These are phyloP conservation scores for Nemotelus nigrinus DNA, from an alignment of 2,888 invertebrate genomes.

Conservation along the genomic window DNA sequence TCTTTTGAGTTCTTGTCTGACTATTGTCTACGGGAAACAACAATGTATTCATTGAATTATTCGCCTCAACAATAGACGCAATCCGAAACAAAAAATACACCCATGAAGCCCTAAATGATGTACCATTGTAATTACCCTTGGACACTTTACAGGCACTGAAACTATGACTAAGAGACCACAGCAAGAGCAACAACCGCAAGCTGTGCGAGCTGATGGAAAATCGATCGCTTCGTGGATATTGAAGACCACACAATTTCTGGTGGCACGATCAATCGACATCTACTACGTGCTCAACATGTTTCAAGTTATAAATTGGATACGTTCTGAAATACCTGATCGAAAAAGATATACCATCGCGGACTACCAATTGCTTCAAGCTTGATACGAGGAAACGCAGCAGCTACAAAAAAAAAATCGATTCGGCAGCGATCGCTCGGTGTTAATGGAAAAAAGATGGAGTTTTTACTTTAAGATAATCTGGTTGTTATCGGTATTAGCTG, in stretches of 20 bases:
- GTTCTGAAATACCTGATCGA: constrained; percentile 51
- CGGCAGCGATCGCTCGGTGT: neutral
- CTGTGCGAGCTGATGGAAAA: constrained; percentile 46
- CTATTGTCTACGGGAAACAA: no score
- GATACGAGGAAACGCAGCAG: constrained; percentile 5
- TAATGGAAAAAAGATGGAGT: constrained; percentile 20
- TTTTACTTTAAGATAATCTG: neutral
- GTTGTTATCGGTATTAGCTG: neutral
- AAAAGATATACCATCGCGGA: constrained; percentile 46
- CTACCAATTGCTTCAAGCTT: constrained; percentile 51
- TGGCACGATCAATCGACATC: constrained; percentile 45
- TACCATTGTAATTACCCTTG: neutral
- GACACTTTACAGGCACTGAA: neutral
- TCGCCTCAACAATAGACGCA: no score
- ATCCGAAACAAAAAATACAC: no score
- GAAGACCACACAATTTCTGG: constrained; percentile 49
- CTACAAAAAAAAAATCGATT: constrained; percentile 20
- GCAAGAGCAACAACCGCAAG: constrained; percentile 30
- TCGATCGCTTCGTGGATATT: constrained; percentile 39
- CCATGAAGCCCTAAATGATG: no score
- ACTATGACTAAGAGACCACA: neutral
- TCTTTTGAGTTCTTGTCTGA: no score
- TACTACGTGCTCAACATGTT: constrained; percentile 32
- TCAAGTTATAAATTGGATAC: constrained; percentile 51
- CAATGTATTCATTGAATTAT: no score